Evolutionary conservation across 2,113 vertebrate species (phyloP).

Genomic region (Hemiscyllium ocellatum): DNA sequence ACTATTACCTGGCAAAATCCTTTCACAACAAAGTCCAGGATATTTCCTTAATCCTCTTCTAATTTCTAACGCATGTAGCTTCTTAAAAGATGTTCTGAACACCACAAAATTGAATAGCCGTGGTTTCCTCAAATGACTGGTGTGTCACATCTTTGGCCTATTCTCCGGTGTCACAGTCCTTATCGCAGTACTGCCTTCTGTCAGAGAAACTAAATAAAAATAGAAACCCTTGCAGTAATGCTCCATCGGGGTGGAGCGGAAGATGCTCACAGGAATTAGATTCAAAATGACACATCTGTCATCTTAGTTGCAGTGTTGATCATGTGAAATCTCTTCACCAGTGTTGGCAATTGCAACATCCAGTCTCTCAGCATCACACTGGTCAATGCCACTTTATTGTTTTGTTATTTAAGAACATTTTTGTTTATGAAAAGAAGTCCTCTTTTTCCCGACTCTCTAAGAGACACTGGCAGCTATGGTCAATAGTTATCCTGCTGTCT

Average conservation of each 20-base stretch:
- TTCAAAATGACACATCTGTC: conserved; percentile 23
- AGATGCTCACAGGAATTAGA: neutral
- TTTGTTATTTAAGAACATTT: neutral
- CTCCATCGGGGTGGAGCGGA: neutral
- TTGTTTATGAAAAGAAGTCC: neutral
- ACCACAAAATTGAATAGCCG: neutral
- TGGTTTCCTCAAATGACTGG: neutral
- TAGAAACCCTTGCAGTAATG: conserved; percentile 12
- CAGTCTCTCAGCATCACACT: neutral
- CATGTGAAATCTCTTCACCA: neutral
- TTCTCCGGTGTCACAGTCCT: neutral
- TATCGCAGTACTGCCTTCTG: neutral
- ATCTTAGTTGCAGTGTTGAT: neutral
- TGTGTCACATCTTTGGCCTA: neutral
- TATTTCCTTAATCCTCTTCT: neutral
- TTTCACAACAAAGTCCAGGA: neutral
- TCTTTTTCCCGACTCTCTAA: neutral
- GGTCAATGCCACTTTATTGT: neutral
- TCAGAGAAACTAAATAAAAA: conserved; percentile 12
- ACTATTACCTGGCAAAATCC: neutral
- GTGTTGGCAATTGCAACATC: neutral
- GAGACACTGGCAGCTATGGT: neutral
- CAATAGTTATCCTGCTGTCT: neutral
- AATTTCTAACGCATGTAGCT: neutral
- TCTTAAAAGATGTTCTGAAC: too few relatives aligned